Conservation (phyloP, 2,797 vertebrate species). For the Garrulus glandarius region DNA sequence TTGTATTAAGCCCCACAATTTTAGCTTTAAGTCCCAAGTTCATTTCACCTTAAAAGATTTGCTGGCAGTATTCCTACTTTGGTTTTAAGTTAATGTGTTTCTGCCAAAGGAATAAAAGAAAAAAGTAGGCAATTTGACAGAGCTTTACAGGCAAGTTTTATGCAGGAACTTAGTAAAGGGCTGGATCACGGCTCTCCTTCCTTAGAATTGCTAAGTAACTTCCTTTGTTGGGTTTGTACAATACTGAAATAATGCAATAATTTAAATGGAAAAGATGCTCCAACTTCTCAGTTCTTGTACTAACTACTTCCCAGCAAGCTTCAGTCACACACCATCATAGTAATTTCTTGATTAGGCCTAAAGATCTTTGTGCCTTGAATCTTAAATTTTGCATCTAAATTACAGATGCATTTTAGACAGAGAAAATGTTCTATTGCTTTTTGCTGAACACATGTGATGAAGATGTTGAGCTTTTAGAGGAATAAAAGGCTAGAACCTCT, state of each 20-base stretch:
- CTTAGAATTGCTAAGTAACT: neutral
- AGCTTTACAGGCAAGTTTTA: neutral
- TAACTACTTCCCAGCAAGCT: neutral
- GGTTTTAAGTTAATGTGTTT: constrained; percentile 16
- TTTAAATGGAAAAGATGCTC: neutral
- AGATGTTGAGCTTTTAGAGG: neutral
- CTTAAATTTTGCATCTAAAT: neutral
- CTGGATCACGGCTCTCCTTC: neutral
- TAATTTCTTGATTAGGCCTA: neutral
- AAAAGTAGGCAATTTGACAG: neutral
- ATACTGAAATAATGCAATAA: neutral
- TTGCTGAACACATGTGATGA: neutral
- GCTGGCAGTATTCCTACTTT: neutral
- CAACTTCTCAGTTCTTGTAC: neutral
- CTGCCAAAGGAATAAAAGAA: neutral
- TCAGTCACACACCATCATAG: neutral
- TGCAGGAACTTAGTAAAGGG: neutral
- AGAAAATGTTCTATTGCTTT: neutral
- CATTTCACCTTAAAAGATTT: constrained; percentile 16
- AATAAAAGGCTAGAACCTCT: neutral
- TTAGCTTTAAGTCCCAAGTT: neutral
- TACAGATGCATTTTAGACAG: neutral
- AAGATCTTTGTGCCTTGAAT: neutral
- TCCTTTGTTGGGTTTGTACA: neutral
- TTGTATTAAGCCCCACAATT: neutral